phyloP scores from a whole-genome alignment of 2,113 vertebrate genomes.

The Aegithalos caudatus region DNA sequence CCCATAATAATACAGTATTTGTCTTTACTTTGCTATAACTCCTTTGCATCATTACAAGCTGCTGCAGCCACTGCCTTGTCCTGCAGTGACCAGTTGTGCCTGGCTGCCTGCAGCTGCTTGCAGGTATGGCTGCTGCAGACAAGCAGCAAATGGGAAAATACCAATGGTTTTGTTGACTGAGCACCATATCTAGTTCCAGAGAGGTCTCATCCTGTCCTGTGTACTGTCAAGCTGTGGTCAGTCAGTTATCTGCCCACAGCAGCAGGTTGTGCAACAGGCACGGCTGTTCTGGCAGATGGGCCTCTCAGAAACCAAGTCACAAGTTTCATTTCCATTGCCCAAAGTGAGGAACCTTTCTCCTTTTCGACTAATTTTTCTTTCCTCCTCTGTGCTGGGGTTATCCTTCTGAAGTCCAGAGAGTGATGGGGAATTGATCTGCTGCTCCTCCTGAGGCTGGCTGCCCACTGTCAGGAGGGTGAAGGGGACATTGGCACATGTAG shows the following conservation, averaged over 20 bases:
- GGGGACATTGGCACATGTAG: neutral
- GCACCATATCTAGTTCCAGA: neutral
- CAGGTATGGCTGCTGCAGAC: neutral
- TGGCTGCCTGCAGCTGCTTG: neutral
- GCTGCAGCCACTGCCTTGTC: neutral
- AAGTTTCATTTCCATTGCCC: slow-evolving; percentile 75
- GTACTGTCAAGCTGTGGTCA: neutral
- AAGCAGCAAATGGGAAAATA: neutral
- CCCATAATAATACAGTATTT: neutral
- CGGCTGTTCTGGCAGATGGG: slow-evolving; percentile 57
- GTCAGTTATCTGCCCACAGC: slow-evolving; percentile 54
- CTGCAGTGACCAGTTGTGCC: neutral
- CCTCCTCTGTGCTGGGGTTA: neutral
- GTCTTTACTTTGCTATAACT: neutral
- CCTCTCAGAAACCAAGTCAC: slow-evolving; percentile 30
- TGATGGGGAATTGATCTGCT: neutral
- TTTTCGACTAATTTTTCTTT: neutral
- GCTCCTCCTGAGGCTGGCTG: neutral
- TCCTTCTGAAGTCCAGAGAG: neutral
- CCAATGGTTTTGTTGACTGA: neutral
- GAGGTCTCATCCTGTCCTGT: neutral
- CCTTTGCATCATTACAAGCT: neutral
- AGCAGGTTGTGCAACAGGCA: slow-evolving; percentile 52
- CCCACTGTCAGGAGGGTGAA: neutral
- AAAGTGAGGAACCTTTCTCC: neutral